Evolutionary conservation across 2,888 invertebrate genomes (phyloP), one percentile per base, ranked within the genome.

Genomic region (Troides helena): DNA sequence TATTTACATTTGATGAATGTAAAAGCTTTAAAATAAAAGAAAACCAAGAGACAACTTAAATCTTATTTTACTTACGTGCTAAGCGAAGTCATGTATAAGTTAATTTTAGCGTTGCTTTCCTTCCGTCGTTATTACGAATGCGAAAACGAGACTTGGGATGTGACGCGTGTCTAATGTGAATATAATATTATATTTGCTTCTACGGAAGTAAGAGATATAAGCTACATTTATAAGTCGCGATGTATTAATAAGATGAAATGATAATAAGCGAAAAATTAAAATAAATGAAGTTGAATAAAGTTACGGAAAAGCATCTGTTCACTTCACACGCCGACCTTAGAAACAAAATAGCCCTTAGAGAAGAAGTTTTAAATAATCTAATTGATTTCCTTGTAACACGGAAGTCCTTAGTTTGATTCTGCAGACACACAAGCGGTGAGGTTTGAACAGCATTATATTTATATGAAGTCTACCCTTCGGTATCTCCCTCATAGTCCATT

Each of bases 171-270:
- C 36, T 67, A 67, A 67, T 57, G 67, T 62, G 67, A 67, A 67
- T 62, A 67, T 62, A 67, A 58, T 58, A 58, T 66, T 66, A 57
- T 57, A 57, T 66, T 66, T 66, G 66, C 66, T 58, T 66, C 46
- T 59, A 60, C 66, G 65, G 39, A 50, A 60, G 60, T 60, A 58
- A 59, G 60, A 50, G n/a, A 60, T 60, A 50, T 50, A 59, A 66
- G 60, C 18, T 59, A 58, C 25, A 59, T 30, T 36, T 36, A 65
- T 58, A 25, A 12, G 59, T n/a, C 7, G 59, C 10, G 14, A 23
- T 14, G 25, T 58, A 58, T 23, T 23, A n/a, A 53, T n/a, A 58
- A 14, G 57, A 23, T 58, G 8, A 58, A 25, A 23, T 21, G 23
- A 23, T 58, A 25, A 58, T 23, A 23, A 58, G 10, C 8, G 2